A percentile compares a stretch with the other conserved stretches of the same genome.
phyloP scores from a whole-genome alignment of 2,113 vertebrate genomes.

The Struthidea cinerea region DNA sequence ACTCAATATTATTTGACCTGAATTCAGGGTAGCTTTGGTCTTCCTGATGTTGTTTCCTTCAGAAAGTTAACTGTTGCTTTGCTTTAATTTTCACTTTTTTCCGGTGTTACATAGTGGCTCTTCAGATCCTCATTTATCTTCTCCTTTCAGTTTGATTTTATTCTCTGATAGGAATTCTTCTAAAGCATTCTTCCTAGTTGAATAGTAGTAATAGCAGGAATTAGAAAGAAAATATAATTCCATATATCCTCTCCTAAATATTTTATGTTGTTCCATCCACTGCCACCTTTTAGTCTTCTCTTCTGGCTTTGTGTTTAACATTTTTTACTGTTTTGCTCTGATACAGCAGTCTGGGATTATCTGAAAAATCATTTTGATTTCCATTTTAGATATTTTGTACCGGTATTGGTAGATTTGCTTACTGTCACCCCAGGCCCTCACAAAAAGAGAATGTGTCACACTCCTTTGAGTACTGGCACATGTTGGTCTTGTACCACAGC shows the following conservation, averaged over 20 bases:
- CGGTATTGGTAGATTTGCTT: background rate
- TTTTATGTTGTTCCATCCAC: background rate
- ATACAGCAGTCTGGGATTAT: background rate
- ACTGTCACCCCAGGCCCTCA: background rate
- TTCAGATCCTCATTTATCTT: background rate
- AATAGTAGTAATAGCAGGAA: background rate
- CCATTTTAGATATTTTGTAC: background rate
- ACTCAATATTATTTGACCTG: background rate
- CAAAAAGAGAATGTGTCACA: background rate
- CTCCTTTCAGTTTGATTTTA: background rate
- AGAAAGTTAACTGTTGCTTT: background rate
- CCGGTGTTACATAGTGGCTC: background rate
- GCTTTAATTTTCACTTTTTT: background rate
- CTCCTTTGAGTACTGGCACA: background rate
- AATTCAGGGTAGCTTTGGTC: background rate
- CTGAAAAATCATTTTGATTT: background rate
- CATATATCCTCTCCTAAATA: background rate
- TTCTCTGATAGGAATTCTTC: background rate
- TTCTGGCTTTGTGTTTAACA: background rate
- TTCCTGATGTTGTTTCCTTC: background rate
- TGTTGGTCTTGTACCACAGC: background rate
- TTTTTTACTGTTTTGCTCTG: background rate
- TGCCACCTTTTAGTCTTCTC: background rate
- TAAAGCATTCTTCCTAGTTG: background rate
- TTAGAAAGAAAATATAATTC: background rate